A percentile compares a stretch with the other conserved stretches of the same genome.
phyloP scores from a whole-genome alignment of 1,140 invertebrate genomes.

The Macrostomum lignano region DNA sequence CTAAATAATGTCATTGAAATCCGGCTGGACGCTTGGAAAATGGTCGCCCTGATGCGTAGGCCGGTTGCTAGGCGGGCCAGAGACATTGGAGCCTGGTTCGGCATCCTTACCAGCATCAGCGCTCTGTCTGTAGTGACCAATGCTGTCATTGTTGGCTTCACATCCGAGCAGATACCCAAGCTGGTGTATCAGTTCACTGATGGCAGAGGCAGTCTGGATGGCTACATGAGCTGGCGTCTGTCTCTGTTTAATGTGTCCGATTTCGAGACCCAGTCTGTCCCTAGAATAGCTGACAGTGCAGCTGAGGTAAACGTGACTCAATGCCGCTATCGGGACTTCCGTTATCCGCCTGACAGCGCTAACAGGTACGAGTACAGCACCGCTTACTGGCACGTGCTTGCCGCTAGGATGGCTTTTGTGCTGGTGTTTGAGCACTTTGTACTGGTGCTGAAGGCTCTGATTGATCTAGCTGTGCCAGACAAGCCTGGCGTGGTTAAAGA shows the following conservation, averaged over 20 bases:
- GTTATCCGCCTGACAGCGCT: too few relatives aligned
- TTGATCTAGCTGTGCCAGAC: too few relatives aligned
- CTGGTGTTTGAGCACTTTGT: too few relatives aligned
- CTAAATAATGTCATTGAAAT: slow-evolving; percentile 55
- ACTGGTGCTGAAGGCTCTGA: too few relatives aligned
- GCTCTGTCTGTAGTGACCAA: not conserved
- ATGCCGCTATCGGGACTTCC: too few relatives aligned
- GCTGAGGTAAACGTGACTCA: too few relatives aligned
- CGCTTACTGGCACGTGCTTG: too few relatives aligned
- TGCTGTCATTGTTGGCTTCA: slow-evolving; percentile 17
- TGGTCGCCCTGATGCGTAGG: slow-evolving; percentile 40
- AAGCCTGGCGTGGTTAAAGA: too few relatives aligned
- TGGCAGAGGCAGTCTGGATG: slow-evolving; percentile 35
- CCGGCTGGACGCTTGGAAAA: slow-evolving; percentile 48
- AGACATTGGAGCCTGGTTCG: slow-evolving; percentile 48
- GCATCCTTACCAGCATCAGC: slow-evolving; percentile 32
- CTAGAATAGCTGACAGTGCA: too few relatives aligned
- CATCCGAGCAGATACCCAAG: slow-evolving; percentile 20
- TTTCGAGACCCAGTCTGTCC: slow-evolving; percentile 28
- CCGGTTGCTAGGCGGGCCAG: slow-evolving; percentile 43
- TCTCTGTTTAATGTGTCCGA: slow-evolving; percentile 47
- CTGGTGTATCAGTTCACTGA: slow-evolving; percentile 30
- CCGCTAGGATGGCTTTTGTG: too few relatives aligned
- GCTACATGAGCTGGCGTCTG: slow-evolving; percentile 53
- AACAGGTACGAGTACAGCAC: too few relatives aligned